Evolutionary conservation across 2,797 vertebrate species (phyloP), one percentile per base, ranked within the genome.

Genomic region (Thamnophis elegans): DNA sequence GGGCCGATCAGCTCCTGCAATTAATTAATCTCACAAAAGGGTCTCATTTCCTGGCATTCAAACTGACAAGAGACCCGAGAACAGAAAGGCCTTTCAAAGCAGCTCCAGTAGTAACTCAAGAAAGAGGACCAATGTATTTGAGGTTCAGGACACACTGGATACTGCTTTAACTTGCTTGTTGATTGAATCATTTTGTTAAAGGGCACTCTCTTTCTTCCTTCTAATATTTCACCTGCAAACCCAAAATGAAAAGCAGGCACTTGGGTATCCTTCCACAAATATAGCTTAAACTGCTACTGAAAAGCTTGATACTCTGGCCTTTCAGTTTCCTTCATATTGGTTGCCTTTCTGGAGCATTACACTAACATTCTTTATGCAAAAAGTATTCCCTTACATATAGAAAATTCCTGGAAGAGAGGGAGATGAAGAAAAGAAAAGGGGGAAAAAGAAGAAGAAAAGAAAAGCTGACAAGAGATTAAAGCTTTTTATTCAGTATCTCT

Each of bases 11-110:
- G 98, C 98, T 99, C 98, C 98, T 98, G 98, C 98, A 98, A 99
- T 99, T 99, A 99, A 99, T 99, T 99, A 99, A 99, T 99, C 98
- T 98, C 97, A 99, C 98, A 99, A 99, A 99, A 98, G 98, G 98
- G 98, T 97, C 98, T 99, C 98, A 98, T 99, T 99, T 99, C 98
- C 99, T 98, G 98, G 98, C 98, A 98, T 98, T 99, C 98, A 98
- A 98, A 99, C 98, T 98, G 98, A 99, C 98, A 98, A 98, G 98
- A 98, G 98, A 99, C 97, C 97, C 90, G 97, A 97, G 97, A 97
- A 98, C 98, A 98, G 98, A 99, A 98, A 98, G 98, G 97, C 95
- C 98, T 98, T 99, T 99, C 98, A 99, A 98, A 99, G 97, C 98
- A 97, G 97, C 98, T 98, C 98, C 98, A 98, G 98, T 97, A 97